These are phyloP conservation scores for Drosophila glabriapex DNA, from an alignment of 2,888 invertebrate genomes.

Conservation along the genomic window DNA sequence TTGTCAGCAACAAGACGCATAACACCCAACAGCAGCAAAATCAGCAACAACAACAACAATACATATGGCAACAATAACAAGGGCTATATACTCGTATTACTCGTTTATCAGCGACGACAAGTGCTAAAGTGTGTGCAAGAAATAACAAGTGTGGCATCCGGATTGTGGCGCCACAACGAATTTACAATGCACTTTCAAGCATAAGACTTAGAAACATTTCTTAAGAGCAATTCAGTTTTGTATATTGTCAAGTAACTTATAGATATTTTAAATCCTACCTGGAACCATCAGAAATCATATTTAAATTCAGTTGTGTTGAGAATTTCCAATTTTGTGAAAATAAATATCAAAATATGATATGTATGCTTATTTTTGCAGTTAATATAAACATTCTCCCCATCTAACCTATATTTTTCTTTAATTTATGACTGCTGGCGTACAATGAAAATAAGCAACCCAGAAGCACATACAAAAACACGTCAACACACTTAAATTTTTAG, in stretches of 20 bases:
- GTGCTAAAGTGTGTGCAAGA: constrained; percentile 73
- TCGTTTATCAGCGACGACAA: constrained; percentile 58
- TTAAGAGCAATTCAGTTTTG: not conserved
- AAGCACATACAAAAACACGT: not conserved
- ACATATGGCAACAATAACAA: constrained; percentile 36
- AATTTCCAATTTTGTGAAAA: not conserved
- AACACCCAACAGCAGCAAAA: constrained; percentile 23
- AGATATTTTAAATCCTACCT: not conserved
- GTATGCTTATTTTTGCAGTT: not conserved
- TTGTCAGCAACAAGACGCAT: constrained; percentile 36
- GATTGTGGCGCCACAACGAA: not conserved
- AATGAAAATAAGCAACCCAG: not conserved
- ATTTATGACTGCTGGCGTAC: not conserved
- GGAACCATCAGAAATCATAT: not conserved
- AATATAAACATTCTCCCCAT: not conserved
- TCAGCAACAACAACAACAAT: constrained; percentile 29
- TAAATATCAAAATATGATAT: no score
- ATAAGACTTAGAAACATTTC: not conserved
- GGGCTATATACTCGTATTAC: constrained; percentile 46
- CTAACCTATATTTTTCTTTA: not conserved
- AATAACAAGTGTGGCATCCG: constrained; percentile 43
- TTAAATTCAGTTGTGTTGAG: not conserved
- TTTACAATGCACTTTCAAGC: constrained; percentile 18
- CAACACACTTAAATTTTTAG: not conserved
- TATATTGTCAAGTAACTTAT: no score